Percentiles rank a stretch among this genome's conserved stretches.
Evolutionary conservation across 2,888 invertebrate genomes (phyloP).

Genomic region (Acanthosepion esculentum): DNA sequence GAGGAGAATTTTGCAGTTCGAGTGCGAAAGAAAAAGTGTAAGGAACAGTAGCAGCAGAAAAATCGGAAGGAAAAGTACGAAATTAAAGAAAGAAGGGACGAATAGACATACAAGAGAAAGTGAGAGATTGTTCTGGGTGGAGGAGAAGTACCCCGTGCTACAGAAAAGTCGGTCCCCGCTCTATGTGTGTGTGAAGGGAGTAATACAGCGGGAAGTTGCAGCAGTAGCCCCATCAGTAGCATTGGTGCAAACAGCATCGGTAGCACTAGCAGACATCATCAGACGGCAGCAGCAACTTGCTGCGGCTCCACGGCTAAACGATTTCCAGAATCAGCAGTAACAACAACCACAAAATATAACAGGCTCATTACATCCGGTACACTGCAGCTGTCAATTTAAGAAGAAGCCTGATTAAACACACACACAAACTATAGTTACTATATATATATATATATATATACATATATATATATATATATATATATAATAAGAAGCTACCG

Average conservation of each 20-base stretch:
- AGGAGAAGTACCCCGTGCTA: slow-evolving; percentile 9
- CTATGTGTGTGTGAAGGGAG: background rate
- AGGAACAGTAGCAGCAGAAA: background rate
- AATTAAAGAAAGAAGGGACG: background rate
- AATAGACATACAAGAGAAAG: background rate
- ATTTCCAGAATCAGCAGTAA: background rate
- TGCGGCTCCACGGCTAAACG: background rate
- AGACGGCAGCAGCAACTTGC: background rate
- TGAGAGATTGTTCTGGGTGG: background rate
- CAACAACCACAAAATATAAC: background rate
- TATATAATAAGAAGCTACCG: too few relatives aligned
- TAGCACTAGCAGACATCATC: background rate
- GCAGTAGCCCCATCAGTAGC: too few relatives aligned
- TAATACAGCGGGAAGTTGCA: background rate
- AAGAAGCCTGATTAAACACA: too few relatives aligned
- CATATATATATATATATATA: too few relatives aligned
- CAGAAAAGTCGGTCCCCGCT: slow-evolving; percentile 22
- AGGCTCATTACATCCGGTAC: too few relatives aligned
- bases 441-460: too few relatives aligned
- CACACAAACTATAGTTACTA: too few relatives aligned
- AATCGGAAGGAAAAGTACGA: background rate
- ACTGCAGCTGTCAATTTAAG: too few relatives aligned
- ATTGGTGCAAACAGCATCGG: background rate
- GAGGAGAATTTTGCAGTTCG: background rate
- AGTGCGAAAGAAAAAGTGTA: background rate